Percentiles rank a stretch among this genome's conserved stretches.
phyloP scores from a whole-genome alignment of 2,113 vertebrate genomes.

The Lamprotornis superbus region DNA sequence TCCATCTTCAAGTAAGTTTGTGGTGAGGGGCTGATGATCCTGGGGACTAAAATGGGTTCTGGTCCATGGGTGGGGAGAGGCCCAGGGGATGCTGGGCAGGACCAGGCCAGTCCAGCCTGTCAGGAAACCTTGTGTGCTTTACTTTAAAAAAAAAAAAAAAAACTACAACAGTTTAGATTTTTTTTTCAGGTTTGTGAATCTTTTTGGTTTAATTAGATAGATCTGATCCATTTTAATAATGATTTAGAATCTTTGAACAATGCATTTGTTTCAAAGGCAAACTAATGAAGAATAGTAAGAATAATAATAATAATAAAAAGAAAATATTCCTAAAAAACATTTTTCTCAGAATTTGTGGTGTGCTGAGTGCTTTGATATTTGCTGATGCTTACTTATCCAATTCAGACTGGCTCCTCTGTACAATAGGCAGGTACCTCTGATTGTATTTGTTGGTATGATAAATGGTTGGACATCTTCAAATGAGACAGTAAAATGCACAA shows the following conservation, averaged over 20 bases:
- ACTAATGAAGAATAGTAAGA: neutral
- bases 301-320: no score
- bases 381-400: neutral
- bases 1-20: neutral
- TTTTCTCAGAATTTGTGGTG: neutral
- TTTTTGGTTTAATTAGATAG: neutral
- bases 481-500: neutral
- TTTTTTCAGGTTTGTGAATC: neutral
- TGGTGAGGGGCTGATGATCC: neutral
- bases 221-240: neutral
- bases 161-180: rapidly evolving
- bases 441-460: neutral
- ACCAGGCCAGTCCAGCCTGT: neutral
- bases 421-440: neutral
- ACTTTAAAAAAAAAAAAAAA: neutral
- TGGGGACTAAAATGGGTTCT: neutral
- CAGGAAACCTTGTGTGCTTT: neutral
- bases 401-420: neutral
- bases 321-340: neutral
- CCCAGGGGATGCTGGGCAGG: neutral
- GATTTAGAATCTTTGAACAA: neutral
- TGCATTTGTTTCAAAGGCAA: neutral
- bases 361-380: neutral
- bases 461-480: neutral
- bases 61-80: neutral